A percentile compares a stretch with the other conserved stretches of the same genome.
Evolutionary conservation across 2,113 vertebrate genomes (phyloP).

Genomic region (Cyanoliseus patagonus): DNA sequence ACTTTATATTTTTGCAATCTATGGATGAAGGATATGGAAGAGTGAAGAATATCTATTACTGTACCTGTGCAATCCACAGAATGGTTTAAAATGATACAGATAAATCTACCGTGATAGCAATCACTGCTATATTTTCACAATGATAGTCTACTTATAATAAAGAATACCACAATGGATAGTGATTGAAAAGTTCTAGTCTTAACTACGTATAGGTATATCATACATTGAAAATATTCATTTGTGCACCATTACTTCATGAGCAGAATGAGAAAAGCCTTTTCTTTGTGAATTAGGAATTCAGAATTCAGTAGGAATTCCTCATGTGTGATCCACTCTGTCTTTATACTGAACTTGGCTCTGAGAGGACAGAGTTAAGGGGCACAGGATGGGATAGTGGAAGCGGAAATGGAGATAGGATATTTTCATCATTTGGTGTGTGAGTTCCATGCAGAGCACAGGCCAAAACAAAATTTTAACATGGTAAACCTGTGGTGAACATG

Average conservation of each 20-base stretch:
- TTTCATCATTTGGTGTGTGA: background rate
- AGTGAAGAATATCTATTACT: background rate
- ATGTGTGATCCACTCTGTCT: background rate
- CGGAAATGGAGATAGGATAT: background rate
- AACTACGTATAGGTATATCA: rapidly evolving
- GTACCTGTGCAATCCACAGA: background rate
- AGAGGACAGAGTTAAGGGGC: background rate
- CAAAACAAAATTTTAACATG: background rate
- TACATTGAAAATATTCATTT: background rate
- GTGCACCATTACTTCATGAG: constrained; percentile 3
- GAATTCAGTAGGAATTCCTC: background rate
- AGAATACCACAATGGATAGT: background rate
- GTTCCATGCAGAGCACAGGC: constrained; percentile 37
- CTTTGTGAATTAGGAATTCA: constrained; percentile 45
- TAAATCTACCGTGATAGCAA: background rate
- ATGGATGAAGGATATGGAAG: background rate
- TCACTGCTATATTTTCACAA: background rate
- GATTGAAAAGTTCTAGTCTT: background rate
- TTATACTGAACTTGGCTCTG: background rate
- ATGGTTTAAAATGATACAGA: background rate
- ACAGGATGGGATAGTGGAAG: background rate
- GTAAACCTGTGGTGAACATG: background rate
- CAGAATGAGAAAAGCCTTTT: background rate
- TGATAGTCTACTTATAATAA: background rate
- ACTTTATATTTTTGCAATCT: background rate